Conservation (phyloP, 1,140 invertebrate genomes). For the Vollenhovia emeryi region DNA sequence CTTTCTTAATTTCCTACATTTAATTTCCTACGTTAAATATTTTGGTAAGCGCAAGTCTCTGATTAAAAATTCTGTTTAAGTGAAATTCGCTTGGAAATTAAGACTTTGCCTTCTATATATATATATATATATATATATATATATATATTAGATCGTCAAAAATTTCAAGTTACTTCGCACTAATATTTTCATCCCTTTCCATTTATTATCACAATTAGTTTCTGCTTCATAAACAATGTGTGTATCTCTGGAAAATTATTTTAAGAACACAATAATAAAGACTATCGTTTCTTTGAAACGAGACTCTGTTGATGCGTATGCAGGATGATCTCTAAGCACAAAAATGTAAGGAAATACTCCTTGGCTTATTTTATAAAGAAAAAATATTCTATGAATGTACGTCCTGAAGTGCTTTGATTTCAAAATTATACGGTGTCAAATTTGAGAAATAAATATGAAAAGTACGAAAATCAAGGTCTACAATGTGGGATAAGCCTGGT, state of each 20-base stretch:
- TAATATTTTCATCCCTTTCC: background rate
- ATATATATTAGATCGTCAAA: background rate
- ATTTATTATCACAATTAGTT: background rate
- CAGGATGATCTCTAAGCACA: too few species aligned
- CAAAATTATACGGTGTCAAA: too few species aligned
- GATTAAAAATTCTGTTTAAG: conserved; percentile 32
- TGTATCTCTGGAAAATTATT: background rate
- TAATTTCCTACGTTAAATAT: conserved; percentile 48
- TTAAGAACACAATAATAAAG: background rate
- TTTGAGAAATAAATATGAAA: too few species aligned
- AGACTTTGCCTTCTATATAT: background rate
- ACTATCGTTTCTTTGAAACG: background rate
- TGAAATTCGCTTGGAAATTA: conserved; percentile 21
- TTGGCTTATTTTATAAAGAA: too few species aligned
- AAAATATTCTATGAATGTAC: too few species aligned
- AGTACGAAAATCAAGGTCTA: too few species aligned
- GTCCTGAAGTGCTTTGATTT: too few species aligned
- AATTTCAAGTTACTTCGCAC: background rate
- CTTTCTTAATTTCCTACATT: conserved; percentile 48
- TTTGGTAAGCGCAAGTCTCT: conserved; percentile 20
- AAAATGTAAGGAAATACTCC: too few species aligned
- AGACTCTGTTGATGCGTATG: too few species aligned
- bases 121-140: too few species aligned
- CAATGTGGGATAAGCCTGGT: too few species aligned
- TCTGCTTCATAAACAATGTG: background rate